Evolutionary conservation across 30 jellyfish, hydroid and myxozoan species (phyloP).

Genomic region (Pseudorhiza aurosa): DNA sequence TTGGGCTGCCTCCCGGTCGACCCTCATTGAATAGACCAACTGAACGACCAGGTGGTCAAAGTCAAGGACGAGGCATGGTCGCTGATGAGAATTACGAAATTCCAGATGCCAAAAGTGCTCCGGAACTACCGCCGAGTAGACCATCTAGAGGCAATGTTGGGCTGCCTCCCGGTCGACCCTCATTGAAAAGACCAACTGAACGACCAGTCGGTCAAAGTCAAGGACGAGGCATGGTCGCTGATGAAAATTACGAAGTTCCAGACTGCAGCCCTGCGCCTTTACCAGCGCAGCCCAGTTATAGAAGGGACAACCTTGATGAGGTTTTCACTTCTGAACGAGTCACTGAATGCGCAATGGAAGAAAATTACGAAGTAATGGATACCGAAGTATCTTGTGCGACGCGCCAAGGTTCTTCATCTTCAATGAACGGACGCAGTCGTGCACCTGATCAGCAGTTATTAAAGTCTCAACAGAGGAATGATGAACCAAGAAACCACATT

Average conservation of each 20-base stretch:
- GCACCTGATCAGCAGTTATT: too few species aligned
- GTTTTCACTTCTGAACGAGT: too few species aligned
- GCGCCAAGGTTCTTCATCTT: too few species aligned
- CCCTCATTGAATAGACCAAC: background rate
- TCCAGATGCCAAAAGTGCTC: background rate
- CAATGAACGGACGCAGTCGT: too few species aligned
- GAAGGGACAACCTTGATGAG: too few species aligned
- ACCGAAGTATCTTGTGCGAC: too few species aligned
- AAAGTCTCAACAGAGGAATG: too few species aligned
- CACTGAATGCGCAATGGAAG: too few species aligned
- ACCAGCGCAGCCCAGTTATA: too few species aligned
- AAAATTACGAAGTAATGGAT: background rate
- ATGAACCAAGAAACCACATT: too few species aligned
- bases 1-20: background rate
- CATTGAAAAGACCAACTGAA: background rate
- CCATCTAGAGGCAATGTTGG: background rate
- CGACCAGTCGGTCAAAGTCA: background rate
- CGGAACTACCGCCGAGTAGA: background rate
- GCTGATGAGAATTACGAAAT: background rate
- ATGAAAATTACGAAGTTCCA: conserved; percentile 4
- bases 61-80: too few species aligned
- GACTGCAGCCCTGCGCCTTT: background rate
- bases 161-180: background rate
- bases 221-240: background rate
- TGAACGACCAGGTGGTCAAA: background rate